These are phyloP conservation scores for Elegia similella DNA, from an alignment of 2,888 invertebrate species.

Conservation along the genomic window DNA sequence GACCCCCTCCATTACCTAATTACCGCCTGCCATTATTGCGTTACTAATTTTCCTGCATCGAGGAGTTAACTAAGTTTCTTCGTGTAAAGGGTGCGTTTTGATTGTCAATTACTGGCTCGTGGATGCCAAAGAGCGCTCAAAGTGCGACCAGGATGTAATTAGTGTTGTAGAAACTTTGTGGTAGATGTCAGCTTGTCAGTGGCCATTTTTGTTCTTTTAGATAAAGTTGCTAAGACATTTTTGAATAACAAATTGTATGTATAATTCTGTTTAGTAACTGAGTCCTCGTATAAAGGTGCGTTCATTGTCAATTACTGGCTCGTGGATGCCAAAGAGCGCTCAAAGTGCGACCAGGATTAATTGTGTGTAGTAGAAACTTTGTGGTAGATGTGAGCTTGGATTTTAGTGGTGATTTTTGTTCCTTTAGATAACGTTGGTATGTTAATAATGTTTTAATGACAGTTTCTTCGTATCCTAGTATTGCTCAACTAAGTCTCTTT, in stretches of 20 bases:
- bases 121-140: conserved; percentile 67
- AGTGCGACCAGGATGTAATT: conserved; percentile 71
- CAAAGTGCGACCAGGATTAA: conserved; percentile 68
- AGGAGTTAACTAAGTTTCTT: conserved; percentile 73
- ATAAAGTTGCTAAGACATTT: too few species aligned
- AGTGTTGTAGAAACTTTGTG: conserved; percentile 23
- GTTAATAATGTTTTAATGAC: too few species aligned
- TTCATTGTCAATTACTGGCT: conserved; percentile 76
- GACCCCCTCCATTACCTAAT: conserved; percentile 77
- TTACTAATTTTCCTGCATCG: conserved; percentile 78
- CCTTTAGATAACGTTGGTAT: too few species aligned
- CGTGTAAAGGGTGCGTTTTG: conserved; percentile 71
- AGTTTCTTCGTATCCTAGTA: too few species aligned
- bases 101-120: conserved; percentile 75
- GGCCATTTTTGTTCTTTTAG: too few species aligned
- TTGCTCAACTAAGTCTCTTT: neutral
- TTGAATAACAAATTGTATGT: too few species aligned
- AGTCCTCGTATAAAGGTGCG: conserved; percentile 66
- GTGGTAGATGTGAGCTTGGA: too few species aligned
- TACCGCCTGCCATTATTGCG: conserved; percentile 72
- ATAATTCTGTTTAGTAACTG: too few species aligned
- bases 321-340: conserved; percentile 64
- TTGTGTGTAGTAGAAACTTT: conserved; percentile 40
- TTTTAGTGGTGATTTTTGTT: too few species aligned
- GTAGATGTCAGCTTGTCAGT: too few species aligned